A percentile compares a stretch with the other conserved stretches of the same genome.
Evolutionary conservation across 2,113 vertebrate genomes (phyloP).

Genomic region (Embiotoca jacksoni): DNA sequence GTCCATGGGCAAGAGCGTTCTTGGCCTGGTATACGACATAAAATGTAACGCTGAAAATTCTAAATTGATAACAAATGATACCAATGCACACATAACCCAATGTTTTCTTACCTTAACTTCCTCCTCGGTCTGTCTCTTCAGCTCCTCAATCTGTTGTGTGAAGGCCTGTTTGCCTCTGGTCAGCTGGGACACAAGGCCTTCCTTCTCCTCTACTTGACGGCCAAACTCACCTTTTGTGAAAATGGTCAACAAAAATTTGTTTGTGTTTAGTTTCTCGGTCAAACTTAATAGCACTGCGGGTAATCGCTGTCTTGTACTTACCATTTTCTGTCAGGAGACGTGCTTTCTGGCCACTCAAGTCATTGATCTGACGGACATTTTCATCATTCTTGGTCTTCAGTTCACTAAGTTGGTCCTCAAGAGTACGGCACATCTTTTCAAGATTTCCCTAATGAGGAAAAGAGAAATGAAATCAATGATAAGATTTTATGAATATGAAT

Average conservation of each 20-base stretch:
- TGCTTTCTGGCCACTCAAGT: slow-evolving; percentile 63
- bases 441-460: slow-evolving; percentile 64
- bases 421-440: slow-evolving; percentile 74
- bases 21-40: slow-evolving; percentile 63
- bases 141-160: slow-evolving; percentile 82
- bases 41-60: slow-evolving; percentile 1
- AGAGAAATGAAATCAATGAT: not conserved
- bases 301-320: slow-evolving; percentile 4
- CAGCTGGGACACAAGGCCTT: slow-evolving; percentile 88
- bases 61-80: not conserved
- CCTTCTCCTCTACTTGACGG: slow-evolving; percentile 89
- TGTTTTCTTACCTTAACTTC: slow-evolving; percentile 67
- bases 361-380: slow-evolving; percentile 70
- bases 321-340: slow-evolving; percentile 76
- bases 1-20: slow-evolving; percentile 78
- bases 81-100: not conserved
- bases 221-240: slow-evolving; percentile 80
- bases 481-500: not conserved
- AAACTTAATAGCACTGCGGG: not conserved
- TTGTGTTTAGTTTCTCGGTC: not conserved
- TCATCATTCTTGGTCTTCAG: slow-evolving; percentile 76
- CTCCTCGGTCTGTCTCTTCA: slow-evolving; percentile 79
- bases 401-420: slow-evolving; percentile 76
- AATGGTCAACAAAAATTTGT: not conserved
- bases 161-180: slow-evolving; percentile 79